Percentiles rank a stretch among this genome's conserved stretches.
phyloP scores from a whole-genome alignment of 2,888 invertebrate genomes.

The Anorthoa munda region DNA sequence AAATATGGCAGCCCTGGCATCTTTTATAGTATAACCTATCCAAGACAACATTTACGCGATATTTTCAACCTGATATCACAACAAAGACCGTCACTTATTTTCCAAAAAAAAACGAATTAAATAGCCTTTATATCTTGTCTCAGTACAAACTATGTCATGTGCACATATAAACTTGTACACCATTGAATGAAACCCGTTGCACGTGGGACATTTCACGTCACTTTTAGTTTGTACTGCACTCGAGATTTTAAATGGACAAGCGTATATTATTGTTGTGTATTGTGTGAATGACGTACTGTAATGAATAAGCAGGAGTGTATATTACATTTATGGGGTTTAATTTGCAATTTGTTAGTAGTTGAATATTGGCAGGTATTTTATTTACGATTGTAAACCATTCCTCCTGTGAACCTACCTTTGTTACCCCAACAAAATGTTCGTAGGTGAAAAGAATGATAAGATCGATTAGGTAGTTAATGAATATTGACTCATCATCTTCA shows the following conservation, averaged over 20 bases:
- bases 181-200: slow-evolving; percentile 43
- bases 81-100: slow-evolving; percentile 20
- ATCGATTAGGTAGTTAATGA: no score
- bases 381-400: not conserved
- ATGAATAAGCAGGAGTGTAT: not conserved
- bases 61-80: slow-evolving; percentile 2
- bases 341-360: not conserved
- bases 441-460: no score
- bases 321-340: not conserved
- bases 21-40: not conserved
- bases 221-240: slow-evolving; percentile 43
- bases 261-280: slow-evolving; percentile 14
- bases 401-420: no score
- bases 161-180: slow-evolving; percentile 47
- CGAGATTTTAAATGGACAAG: slow-evolving; percentile 40
- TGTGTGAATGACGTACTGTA: slow-evolving; percentile 1
- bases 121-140: slow-evolving; percentile 24
- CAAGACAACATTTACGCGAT: not conserved
- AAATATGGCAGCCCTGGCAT: not conserved
- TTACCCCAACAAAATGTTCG: no score
- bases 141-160: slow-evolving; percentile 9
- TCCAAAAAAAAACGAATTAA: slow-evolving; percentile 12
- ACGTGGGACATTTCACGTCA: slow-evolving; percentile 39
- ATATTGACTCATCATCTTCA: no score
- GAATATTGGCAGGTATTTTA: not conserved